Conservation (phyloP, 2,888 invertebrate species). For the Spilarctia lutea region DNA sequence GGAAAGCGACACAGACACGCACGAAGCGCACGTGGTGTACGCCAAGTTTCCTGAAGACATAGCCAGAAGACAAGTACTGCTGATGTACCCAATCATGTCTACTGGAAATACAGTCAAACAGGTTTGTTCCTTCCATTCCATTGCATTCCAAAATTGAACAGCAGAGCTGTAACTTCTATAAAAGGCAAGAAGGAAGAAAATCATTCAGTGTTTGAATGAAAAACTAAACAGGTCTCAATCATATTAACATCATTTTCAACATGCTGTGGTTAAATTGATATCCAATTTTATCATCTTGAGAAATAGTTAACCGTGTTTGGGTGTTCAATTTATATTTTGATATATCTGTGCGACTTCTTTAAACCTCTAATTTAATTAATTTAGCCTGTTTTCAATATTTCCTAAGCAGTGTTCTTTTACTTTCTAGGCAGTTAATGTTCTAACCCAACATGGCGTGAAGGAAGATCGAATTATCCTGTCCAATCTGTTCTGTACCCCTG, state of each 20-base stretch:
- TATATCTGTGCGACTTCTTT: too few relatives aligned
- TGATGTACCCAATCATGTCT: slow-evolving; percentile 99
- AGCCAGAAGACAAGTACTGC: slow-evolving; percentile 93
- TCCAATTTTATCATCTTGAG: too few relatives aligned
- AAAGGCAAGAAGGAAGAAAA: too few relatives aligned
- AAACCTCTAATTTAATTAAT: background rate
- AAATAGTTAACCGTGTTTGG: too few relatives aligned
- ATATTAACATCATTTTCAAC: background rate
- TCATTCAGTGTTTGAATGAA: background rate
- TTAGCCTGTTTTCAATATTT: background rate
- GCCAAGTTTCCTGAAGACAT: slow-evolving; percentile 99
- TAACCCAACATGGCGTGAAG: slow-evolving; percentile 97
- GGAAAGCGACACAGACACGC: slow-evolving; percentile 98
- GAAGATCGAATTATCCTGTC: slow-evolving; percentile 98
- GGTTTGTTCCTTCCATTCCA: too few relatives aligned
- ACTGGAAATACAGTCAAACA: slow-evolving; percentile 98
- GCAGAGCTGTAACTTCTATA: too few relatives aligned
- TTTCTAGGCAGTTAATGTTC: slow-evolving; percentile 95
- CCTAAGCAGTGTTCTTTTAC: background rate
- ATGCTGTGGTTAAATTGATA: too few relatives aligned
- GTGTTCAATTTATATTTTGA: too few relatives aligned
- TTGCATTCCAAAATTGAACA: too few relatives aligned
- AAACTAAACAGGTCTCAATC: background rate
- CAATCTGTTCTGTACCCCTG: slow-evolving; percentile 98
- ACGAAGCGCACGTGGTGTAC: slow-evolving; percentile 98